These are phyloP conservation scores for Charadrius vociferus DNA, from an alignment of 2,113 vertebrate genomes.

Conservation along the genomic window DNA sequence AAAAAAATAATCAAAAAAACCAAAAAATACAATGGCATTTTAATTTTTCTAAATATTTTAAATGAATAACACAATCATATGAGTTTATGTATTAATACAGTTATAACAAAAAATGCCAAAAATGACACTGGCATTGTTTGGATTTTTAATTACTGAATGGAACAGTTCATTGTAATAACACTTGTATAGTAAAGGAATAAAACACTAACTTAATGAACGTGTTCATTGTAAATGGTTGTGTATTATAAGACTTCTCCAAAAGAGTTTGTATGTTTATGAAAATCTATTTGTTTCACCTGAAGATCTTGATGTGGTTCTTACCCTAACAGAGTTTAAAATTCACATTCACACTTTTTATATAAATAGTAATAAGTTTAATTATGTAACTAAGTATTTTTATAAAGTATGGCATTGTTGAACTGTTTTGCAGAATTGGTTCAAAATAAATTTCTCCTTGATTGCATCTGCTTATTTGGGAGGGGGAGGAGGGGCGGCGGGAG, in stretches of 20 bases:
- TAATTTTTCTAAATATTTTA: constrained; percentile 80
- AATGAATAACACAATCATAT: constrained; percentile 66
- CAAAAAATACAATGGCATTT: constrained; percentile 44
- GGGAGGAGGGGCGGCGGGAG: neutral
- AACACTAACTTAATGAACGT: constrained; percentile 79
- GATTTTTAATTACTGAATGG: constrained; percentile 74
- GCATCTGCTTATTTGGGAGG: constrained; percentile 49
- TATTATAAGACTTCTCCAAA: constrained; percentile 77
- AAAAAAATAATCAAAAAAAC: neutral
- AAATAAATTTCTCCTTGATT: constrained; percentile 78
- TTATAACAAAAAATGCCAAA: constrained; percentile 65
- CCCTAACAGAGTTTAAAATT: constrained; percentile 69
- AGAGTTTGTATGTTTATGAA: constrained; percentile 77
- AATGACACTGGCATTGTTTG: constrained; percentile 68
- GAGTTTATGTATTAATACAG: constrained; percentile 74
- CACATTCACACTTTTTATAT: constrained; percentile 76
- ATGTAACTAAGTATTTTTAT: constrained; percentile 81
- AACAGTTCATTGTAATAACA: constrained; percentile 75
- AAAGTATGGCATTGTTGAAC: constrained; percentile 73
- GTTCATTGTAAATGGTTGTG: constrained; percentile 78
- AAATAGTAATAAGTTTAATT: constrained; percentile 72
- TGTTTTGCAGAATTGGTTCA: constrained; percentile 77
- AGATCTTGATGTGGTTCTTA: constrained; percentile 72
- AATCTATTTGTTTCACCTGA: constrained; percentile 71
- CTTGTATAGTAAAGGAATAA: constrained; percentile 85